phyloP scores from a whole-genome alignment of 2,888 invertebrate genomes.

The Sinelater perroti region DNA sequence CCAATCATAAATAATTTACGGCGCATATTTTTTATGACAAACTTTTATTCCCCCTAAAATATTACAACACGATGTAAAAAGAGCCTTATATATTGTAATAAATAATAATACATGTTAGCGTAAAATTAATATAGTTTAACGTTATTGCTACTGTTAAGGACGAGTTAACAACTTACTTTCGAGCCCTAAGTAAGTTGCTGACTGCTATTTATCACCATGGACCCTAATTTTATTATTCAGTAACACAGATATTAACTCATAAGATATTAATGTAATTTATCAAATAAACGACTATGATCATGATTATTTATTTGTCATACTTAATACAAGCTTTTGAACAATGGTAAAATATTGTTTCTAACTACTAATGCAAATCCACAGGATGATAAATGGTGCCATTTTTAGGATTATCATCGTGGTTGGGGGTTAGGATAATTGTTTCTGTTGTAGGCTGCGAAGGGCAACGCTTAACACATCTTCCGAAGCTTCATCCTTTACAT shows the following conservation, averaged over 20 bases:
- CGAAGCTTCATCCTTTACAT: neutral
- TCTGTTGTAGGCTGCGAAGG: neutral
- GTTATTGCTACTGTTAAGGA: constrained; percentile 2
- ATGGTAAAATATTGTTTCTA: too few relatives aligned
- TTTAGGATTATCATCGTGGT: neutral
- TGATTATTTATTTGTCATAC: neutral
- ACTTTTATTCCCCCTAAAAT: constrained; percentile 1
- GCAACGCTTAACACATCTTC: constrained; percentile 1
- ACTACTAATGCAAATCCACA: neutral
- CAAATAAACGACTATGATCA: constrained; percentile 20
- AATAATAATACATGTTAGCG: constrained; percentile 12
- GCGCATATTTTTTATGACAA: constrained; percentile 19
- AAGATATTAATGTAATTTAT: constrained; percentile 37
- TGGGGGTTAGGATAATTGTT: neutral
- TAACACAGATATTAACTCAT: constrained; percentile 30
- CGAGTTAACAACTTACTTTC: constrained; percentile 31
- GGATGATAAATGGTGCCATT: neutral
- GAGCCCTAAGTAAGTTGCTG: constrained; percentile 35
- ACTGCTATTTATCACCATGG: constrained; percentile 18
- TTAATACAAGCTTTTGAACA: too few relatives aligned
- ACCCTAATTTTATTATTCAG: constrained; percentile 24
- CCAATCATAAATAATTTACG: constrained; percentile 10
- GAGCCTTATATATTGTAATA: constrained; percentile 29
- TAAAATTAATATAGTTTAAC: constrained; percentile 6
- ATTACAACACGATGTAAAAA: constrained; percentile 21